Evolutionary conservation across 2,888 invertebrate genomes (phyloP).

Genomic region (Xanthorhoe designata): DNA sequence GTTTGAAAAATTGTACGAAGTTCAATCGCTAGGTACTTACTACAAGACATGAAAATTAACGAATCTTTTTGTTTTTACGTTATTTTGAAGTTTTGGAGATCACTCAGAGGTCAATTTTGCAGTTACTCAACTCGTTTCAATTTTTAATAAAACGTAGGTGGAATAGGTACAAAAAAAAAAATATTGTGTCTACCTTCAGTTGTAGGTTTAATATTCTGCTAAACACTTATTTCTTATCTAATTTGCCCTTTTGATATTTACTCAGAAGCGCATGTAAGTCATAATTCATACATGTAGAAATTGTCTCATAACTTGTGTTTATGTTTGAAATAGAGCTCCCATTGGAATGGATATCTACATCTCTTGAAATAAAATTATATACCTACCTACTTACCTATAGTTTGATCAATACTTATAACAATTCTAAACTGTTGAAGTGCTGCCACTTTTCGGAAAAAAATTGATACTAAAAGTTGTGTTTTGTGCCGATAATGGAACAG

Average conservation of each 20-base stretch:
- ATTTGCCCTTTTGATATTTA: slow-evolving; percentile 43
- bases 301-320: neutral
- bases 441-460: too few species aligned
- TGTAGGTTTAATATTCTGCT: neutral
- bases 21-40: slow-evolving; percentile 3
- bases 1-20: neutral
- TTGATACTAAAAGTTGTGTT: too few species aligned
- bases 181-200: slow-evolving; percentile 33
- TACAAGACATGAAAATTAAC: slow-evolving; percentile 15
- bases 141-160: too few species aligned
- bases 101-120: slow-evolving; percentile 4
- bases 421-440: too few species aligned
- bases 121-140: neutral
- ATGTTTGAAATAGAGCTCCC: too few species aligned
- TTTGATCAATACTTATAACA: too few species aligned
- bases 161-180: neutral
- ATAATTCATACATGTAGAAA: neutral
- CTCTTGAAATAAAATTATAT: too few species aligned
- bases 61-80: slow-evolving; percentile 8
- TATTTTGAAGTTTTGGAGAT: neutral
- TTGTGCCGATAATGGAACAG: too few species aligned
- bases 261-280: slow-evolving; percentile 1
- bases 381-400: too few species aligned
- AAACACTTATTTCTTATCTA: slow-evolving; percentile 40
- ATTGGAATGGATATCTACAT: too few species aligned